Evolutionary conservation across 1,140 invertebrate species (phyloP).

Genomic region (Bombus confusus): DNA sequence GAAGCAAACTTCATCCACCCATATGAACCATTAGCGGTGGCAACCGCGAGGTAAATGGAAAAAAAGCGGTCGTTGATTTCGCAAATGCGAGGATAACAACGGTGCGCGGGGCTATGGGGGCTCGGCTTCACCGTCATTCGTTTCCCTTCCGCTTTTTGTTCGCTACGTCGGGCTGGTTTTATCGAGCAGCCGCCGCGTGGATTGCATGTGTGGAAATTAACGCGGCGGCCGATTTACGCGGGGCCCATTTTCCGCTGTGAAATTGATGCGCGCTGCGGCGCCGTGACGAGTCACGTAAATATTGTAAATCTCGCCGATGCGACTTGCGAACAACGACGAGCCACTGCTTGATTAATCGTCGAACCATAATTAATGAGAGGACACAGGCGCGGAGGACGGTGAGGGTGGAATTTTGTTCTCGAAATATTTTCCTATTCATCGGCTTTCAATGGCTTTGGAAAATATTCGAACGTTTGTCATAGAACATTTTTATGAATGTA

Average conservation of each 20-base stretch:
- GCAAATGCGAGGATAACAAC: conserved; percentile 7
- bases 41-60: not conserved
- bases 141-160: conserved; percentile 15
- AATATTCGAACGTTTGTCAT: not conserved
- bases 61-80: conserved; percentile 14
- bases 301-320: conserved; percentile 39
- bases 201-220: conserved; percentile 20
- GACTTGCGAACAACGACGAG: conserved; percentile 24
- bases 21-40: not conserved
- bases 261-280: conserved; percentile 22
- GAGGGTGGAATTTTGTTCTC: not conserved
- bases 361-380: conserved; percentile 20
- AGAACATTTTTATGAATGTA: not conserved
- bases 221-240: conserved; percentile 32
- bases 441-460: no score
- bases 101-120: not conserved
- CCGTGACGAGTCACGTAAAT: conserved; percentile 35
- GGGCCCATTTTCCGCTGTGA: not conserved
- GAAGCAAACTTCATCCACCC: not conserved
- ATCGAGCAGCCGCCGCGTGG: not conserved
- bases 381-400: no score
- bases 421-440: conserved; percentile 18
- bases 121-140: conserved; percentile 6
- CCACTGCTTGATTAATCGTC: conserved; percentile 26
- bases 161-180: not conserved